Evolutionary conservation across 1,140 invertebrate genomes (phyloP), one percentile per base, ranked within the genome.

Genomic region (Drosophila repleta): DNA sequence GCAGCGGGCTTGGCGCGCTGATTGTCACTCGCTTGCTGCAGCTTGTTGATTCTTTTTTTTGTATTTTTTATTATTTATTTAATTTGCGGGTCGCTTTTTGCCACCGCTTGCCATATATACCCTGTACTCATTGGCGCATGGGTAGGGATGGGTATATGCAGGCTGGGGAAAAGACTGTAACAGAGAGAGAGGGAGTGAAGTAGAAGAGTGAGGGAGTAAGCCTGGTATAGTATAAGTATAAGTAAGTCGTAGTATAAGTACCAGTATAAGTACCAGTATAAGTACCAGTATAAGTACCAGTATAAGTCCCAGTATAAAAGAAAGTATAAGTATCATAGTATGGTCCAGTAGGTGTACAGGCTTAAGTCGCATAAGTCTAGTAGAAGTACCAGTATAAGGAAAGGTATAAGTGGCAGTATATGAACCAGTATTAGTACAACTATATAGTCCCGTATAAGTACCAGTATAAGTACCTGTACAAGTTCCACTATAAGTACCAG

Each of bases 21-120:
- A 77, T 74, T 75, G 63, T 73, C 76, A 60, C 66, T 69, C 32
- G 21, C 8, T 10, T 51, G 29, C 39, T 35, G 32, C 67, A 10
- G 48, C 63, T 77, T 64, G 57, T 64, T 77, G 73, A 56, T 74
- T 79, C 74, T 90, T 24, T 24, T 24, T 29, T 29, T 29, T 29
- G 0, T 29, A 6, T 5, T 29, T 90, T 90, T 90, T 83, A 24
- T 90, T 76, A 88, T 83, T 83, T 85, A 79, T 85, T 90, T 90
- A 89, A 88, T 88, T 89, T 88, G 79, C 79, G 72, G 78, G 62
- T 69, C 69, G 48, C 35, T 71, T 65, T 61, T 69, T 75, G 66
- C 29, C 18, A 32, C 24, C 35, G 32, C 21, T 21, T 18, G 32
- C 17, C 11, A 35, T 20, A 46, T 46, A 48, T 48, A 48, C 46